A percentile compares a stretch with the other conserved stretches of the same genome.
Evolutionary conservation across 2,888 invertebrate species (phyloP).

Genomic region (Ditula angustiorana): DNA sequence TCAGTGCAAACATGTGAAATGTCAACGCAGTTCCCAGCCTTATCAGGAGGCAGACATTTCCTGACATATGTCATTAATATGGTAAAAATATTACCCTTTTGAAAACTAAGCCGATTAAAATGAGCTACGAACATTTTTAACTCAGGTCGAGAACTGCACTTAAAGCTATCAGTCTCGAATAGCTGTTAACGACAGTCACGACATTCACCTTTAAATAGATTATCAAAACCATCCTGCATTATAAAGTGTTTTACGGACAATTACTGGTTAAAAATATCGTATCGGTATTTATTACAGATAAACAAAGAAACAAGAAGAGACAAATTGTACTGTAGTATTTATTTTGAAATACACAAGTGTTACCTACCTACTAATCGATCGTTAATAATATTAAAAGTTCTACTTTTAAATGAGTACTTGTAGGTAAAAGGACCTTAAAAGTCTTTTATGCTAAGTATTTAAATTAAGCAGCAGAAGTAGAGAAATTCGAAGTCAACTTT

Average conservation of each 20-base stretch:
- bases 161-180: slow-evolving; percentile 25
- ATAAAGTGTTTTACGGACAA: neutral
- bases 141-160: slow-evolving; percentile 19
- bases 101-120: slow-evolving; percentile 16
- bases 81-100: slow-evolving; percentile 22
- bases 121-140: neutral
- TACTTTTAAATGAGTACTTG: too few species aligned
- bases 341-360: too few species aligned
- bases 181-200: slow-evolving; percentile 36
- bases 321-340: too few species aligned
- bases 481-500: too few species aligned
- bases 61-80: neutral
- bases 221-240: neutral
- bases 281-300: too few species aligned
- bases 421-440: too few species aligned
- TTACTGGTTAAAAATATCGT: too few species aligned
- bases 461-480: too few species aligned
- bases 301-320: too few species aligned
- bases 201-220: slow-evolving; percentile 34
- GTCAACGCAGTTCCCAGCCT: neutral
- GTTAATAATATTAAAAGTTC: too few species aligned
- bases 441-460: too few species aligned
- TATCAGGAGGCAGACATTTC: slow-evolving; percentile 29
- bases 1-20: neutral
- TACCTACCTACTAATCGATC: too few species aligned